Evolutionary conservation across 2,797 vertebrate genomes (phyloP).

Genomic region (Pampus argenteus): DNA sequence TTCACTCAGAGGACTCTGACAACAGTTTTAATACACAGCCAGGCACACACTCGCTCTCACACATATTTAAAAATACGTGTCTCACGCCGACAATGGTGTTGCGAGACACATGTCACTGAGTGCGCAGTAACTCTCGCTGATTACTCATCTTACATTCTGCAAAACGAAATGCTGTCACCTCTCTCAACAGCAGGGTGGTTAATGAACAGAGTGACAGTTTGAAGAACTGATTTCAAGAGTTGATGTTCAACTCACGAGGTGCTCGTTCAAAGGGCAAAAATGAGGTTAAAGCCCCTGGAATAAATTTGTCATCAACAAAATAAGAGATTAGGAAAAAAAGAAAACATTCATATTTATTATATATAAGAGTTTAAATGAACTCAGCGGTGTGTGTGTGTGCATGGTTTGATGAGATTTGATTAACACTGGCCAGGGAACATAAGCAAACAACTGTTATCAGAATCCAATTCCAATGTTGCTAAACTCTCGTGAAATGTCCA

Average conservation of each 20-base stretch:
- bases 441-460: not conserved
- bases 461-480: not conserved
- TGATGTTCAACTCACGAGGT: too few relatives aligned
- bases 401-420: not conserved
- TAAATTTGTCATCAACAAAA: not conserved
- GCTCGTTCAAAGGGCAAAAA: not conserved
- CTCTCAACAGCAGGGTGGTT: conserved; percentile 1
- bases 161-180: conserved; percentile 49
- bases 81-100: conserved; percentile 59
- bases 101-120: conserved; percentile 48
- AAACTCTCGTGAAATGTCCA: not conserved
- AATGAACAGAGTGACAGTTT: conserved; percentile 8
- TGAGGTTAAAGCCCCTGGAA: not conserved
- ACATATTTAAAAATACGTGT: conserved; percentile 65
- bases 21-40: conserved; percentile 77
- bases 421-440: not conserved
- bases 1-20: conserved; percentile 78
- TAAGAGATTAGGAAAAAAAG: not conserved
- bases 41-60: conserved; percentile 53
- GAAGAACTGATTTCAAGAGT: conserved; percentile 10
- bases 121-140: conserved; percentile 14
- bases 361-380: not conserved
- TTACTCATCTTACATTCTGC: conserved; percentile 20
- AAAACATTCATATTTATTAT: not conserved
- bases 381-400: not conserved